Percentiles rank a stretch among this genome's conserved stretches.
Conservation (phyloP, 1,140 invertebrate species). For the Acromyrmex heyeri region DNA sequence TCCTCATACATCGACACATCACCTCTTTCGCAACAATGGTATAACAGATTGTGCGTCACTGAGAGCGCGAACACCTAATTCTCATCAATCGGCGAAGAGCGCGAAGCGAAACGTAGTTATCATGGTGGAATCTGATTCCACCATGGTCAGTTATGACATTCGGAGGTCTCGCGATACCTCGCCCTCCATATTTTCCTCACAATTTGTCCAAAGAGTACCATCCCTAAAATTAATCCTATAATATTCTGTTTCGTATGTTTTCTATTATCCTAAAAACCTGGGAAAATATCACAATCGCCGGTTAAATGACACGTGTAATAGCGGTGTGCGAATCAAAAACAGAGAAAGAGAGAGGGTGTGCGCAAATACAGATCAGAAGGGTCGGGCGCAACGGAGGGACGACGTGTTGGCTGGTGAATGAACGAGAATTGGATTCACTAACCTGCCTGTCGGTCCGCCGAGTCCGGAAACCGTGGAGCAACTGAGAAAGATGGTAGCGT, state of each 20-base stretch:
- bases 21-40: neutral
- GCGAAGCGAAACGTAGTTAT: conserved; percentile 20
- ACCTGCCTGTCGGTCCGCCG: conserved; percentile 72
- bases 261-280: neutral
- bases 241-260: neutral
- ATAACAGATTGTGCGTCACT: conserved; percentile 55
- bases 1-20: neutral
- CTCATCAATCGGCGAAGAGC: conserved; percentile 35
- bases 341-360: conserved; percentile 39
- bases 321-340: conserved; percentile 13
- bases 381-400: conserved; percentile 57
- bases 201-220: neutral
- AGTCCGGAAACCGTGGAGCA: conserved; percentile 75
- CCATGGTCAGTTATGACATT: conserved; percentile 15
- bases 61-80: conserved; percentile 43
- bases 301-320: conserved; percentile 27
- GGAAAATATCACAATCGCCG: neutral
- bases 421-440: conserved; percentile 74
- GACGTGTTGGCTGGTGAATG: conserved; percentile 71
- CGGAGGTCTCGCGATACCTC: neutral
- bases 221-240: neutral
- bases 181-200: neutral
- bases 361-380: conserved; percentile 37
- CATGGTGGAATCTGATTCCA: neutral
- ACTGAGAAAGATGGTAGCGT: conserved; percentile 74